Conservation (phyloP, 2,888 invertebrate genomes). For the Ephialtes manifestator region DNA sequence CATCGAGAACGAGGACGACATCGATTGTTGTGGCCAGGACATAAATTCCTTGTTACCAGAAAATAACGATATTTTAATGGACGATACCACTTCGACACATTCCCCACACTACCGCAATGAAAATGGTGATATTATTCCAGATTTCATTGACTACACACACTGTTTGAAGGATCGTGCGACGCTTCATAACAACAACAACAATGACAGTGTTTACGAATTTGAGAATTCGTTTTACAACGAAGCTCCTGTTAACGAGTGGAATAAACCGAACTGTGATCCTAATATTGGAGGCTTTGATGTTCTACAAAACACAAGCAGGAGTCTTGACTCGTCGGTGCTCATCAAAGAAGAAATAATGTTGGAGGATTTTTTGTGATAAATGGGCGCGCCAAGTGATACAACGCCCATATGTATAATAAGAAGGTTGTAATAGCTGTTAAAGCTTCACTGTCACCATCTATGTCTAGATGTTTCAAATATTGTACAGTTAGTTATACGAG, state of each 20-base stretch:
- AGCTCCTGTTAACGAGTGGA: conserved; percentile 36
- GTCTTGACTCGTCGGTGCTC: conserved; percentile 30
- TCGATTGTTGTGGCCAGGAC: conserved; percentile 10
- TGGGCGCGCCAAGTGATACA: background rate
- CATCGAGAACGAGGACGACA: conserved; percentile 43
- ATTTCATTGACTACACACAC: conserved; percentile 50
- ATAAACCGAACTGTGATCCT: background rate
- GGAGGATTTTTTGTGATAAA: conserved; percentile 57
- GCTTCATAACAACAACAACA: conserved; percentile 13
- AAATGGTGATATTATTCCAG: conserved; percentile 40
- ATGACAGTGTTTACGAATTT: conserved; percentile 27
- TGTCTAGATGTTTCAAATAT: background rate
- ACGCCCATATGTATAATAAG: background rate
- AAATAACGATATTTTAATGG: conserved; percentile 8
- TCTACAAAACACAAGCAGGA: background rate
- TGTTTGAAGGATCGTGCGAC: conserved; percentile 18
- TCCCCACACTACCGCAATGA: conserved; percentile 9
- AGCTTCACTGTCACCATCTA: background rate
- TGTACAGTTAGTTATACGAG: conserved; percentile 48
- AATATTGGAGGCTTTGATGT: background rate
- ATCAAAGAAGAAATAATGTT: conserved; percentile 68
- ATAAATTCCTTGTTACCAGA: background rate
- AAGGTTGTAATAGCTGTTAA: background rate
- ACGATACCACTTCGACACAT: background rate
- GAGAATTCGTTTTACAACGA: conserved; percentile 57